Percentiles rank a stretch among this genome's conserved stretches.
These are phyloP conservation scores for Cerastis rubricosa DNA, from an alignment of 2,888 invertebrate species.

Conservation along the genomic window DNA sequence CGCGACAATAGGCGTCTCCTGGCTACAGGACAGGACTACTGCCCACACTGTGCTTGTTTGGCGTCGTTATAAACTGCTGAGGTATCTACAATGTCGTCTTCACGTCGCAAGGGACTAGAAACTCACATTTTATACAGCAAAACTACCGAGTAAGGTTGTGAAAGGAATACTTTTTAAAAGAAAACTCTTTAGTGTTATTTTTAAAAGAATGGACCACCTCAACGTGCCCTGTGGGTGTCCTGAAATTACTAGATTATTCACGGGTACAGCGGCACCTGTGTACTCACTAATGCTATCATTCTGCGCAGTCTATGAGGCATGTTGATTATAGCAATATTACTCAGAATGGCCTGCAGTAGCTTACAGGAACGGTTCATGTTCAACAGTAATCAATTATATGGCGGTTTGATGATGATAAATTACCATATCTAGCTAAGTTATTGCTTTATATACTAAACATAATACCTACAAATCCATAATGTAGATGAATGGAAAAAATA, in stretches of 20 bases:
- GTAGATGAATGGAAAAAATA: conserved; percentile 20
- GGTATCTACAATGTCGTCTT: conserved; percentile 56
- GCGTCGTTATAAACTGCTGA: conserved; percentile 57
- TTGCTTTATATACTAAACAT: conserved; percentile 26
- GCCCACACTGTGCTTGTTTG: conserved; percentile 59
- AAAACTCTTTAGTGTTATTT: conserved; percentile 47
- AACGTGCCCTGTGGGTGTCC: conserved; percentile 52
- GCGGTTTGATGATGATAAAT: conserved; percentile 57
- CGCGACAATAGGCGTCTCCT: conserved; percentile 68
- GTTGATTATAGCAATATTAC: conserved; percentile 57
- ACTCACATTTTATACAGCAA: conserved; percentile 45
- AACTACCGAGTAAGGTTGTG: conserved; percentile 29
- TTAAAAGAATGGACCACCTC: conserved; percentile 42
- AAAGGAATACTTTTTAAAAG: conserved; percentile 47
- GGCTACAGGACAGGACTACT: conserved; percentile 59
- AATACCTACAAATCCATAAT: conserved; percentile 26
- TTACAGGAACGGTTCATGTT: conserved; percentile 40
- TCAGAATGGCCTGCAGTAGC: conserved; percentile 42
- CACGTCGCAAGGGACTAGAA: conserved; percentile 27
- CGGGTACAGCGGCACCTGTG: conserved; percentile 43
- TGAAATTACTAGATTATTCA: conserved; percentile 59
- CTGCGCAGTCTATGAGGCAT: conserved; percentile 15
- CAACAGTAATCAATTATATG: conserved; percentile 56
- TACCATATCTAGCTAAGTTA: conserved; percentile 51
- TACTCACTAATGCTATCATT: conserved; percentile 45